phyloP scores from a whole-genome alignment of 2,797 vertebrate genomes.

The Sandelia bainsii region DNA sequence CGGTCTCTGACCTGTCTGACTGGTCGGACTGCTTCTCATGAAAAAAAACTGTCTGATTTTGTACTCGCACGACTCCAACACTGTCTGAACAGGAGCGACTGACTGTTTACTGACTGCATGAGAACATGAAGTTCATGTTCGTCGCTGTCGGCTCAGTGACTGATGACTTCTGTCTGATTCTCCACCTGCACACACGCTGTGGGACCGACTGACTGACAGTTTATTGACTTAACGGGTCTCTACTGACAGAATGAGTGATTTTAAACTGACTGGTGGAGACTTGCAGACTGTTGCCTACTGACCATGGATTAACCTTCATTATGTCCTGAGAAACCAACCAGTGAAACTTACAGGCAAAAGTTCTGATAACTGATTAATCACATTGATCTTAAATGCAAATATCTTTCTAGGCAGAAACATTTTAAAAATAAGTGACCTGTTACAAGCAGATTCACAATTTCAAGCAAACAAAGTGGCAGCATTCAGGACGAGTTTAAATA shows the following conservation, averaged over 20 bases:
- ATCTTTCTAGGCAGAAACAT: too few species aligned
- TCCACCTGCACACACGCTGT: not conserved
- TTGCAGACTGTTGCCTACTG: not conserved
- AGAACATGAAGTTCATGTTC: not conserved
- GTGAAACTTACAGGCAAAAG: too few species aligned
- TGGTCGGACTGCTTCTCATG: slow-evolving; percentile 25
- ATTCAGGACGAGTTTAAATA: too few species aligned
- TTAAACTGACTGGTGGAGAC: not conserved
- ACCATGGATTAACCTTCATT: not conserved
- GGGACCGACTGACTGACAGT: not conserved
- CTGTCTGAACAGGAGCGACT: slow-evolving; percentile 17
- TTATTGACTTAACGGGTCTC: not conserved
- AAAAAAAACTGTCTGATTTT: not conserved
- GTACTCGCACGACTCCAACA: not conserved
- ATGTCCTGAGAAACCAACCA: too few species aligned
- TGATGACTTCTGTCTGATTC: not conserved
- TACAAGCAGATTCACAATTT: too few species aligned
- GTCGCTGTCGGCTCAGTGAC: too few species aligned
- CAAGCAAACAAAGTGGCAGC: too few species aligned
- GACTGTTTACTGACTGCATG: not conserved
- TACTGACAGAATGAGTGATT: too few species aligned
- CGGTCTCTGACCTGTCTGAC: slow-evolving; percentile 19
- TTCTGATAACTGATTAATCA: too few species aligned
- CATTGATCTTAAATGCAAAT: too few species aligned
- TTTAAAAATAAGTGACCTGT: too few species aligned